Base-by-base conservation (phyloP, 2,888 invertebrate species). In the Cactoblastis cactorum region DNA sequence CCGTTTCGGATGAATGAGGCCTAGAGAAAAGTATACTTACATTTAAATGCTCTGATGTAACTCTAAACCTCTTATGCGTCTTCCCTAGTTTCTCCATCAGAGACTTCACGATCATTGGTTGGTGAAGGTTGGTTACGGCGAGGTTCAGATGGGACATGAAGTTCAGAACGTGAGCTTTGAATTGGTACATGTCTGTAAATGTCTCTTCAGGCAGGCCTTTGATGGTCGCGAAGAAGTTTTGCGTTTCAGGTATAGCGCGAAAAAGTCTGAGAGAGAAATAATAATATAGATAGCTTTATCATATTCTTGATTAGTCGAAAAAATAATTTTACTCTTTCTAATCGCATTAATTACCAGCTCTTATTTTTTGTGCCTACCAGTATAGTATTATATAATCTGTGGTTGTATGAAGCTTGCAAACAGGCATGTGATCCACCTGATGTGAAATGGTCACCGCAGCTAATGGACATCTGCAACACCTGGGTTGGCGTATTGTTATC, bases 61-160 rank as follows among this genome's bases (percentile, higher is more conserved):
- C 63, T 3, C 66, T 59, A 8, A 67, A 63, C 15, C 50, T 63
- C 1, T 55, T 57, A 63, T 87, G 87, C 1, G 73, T 63, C 11
- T 69, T 67, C 0, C 85, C 86, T 1, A 86, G 61, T 45, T 81
- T 83, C 33, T 72, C 60, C 79, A 83, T 80, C 63, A 81, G 67
- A 0, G 63, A 77, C 0, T 67, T 60, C 1, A 80, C 82, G 0
- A 83, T 56, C 5, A 79, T 75, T 0, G 85, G 84, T 8, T 79
- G 65, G 18, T 77, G 46, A 1, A 87, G 57, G 51, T 77, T 71
- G 0, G 49, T 48, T 2, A 87, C 70, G 0, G 75, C 69, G 2
- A 64, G 59, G 57, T 79, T 68, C 0, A 85, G 37, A 0, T 79
- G 54, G 0, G 74, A 60, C 80, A 87, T 83, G 0, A 85, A 61